A percentile compares a stretch with the other conserved stretches of the same genome.
Conservation (phyloP, 2,888 invertebrate genomes). For the Petrolisthes manimaculis region DNA sequence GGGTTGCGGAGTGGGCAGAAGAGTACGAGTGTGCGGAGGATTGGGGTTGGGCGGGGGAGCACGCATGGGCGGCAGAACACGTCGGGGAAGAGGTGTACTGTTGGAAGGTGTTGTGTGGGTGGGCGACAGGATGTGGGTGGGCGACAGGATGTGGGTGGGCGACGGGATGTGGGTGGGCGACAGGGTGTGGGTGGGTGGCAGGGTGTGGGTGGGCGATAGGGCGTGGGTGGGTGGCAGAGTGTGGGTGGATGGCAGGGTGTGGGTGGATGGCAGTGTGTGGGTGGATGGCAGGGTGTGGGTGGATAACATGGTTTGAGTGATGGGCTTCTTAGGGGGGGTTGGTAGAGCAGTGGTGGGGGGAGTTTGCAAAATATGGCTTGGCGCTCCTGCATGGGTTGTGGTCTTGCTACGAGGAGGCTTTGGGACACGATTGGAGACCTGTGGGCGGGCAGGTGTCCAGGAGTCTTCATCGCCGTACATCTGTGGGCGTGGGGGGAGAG, state of each 20-base stretch:
- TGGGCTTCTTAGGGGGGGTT: too few relatives aligned
- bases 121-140: neutral
- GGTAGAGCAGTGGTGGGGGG: neutral
- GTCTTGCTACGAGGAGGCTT: neutral
- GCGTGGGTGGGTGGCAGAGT: too few relatives aligned
- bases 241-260: too few relatives aligned
- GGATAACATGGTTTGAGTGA: too few relatives aligned
- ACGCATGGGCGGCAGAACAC: neutral
- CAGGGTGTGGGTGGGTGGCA: neutral
- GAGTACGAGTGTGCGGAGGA: neutral
- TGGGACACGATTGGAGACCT: neutral
- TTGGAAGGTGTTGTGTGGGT: neutral
- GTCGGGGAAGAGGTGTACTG: neutral
- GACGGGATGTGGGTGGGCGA: neutral
- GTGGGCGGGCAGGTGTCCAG: neutral
- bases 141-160: neutral
- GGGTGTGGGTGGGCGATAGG: too few relatives aligned
- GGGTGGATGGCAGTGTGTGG: too few relatives aligned
- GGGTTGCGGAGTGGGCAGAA: neutral
- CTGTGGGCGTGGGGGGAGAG: slow-evolving; percentile 42
- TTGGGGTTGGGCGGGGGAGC: neutral
- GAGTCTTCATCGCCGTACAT: slow-evolving; percentile 46
- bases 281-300: too few relatives aligned
- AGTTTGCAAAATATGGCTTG: neutral
- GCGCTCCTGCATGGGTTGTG: neutral